Conservation (phyloP, 2,888 invertebrate genomes). For the Corbicula japonica region DNA sequence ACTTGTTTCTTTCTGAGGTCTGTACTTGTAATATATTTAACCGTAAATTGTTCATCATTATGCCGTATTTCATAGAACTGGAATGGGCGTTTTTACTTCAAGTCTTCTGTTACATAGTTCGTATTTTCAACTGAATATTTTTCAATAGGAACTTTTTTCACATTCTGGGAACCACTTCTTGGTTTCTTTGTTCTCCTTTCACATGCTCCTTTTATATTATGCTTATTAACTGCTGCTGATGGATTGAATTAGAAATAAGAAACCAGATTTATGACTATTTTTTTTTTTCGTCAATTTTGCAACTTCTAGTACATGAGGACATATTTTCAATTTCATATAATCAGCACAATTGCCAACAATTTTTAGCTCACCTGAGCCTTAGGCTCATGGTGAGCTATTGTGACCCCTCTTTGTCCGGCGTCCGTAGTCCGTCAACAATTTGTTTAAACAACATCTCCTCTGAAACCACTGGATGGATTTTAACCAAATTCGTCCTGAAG, state of each 20-base stretch:
- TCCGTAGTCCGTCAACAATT: too few relatives aligned
- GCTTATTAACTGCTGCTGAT: slow-evolving; percentile 30
- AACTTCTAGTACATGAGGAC: slow-evolving; percentile 32
- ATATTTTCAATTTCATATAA: slow-evolving; percentile 15
- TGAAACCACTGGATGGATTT: too few relatives aligned
- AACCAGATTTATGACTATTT: slow-evolving; percentile 30
- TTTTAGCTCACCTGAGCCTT: too few relatives aligned
- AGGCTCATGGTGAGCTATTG: too few relatives aligned
- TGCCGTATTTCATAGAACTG: slow-evolving; percentile 38
- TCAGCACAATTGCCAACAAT: slow-evolving; percentile 36
- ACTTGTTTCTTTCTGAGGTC: slow-evolving; percentile 21
- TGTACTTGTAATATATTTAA: slow-evolving; percentile 21
- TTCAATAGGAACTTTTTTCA: slow-evolving; percentile 28
- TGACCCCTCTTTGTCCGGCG: too few relatives aligned
- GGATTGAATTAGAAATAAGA: slow-evolving; percentile 26
- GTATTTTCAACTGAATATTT: slow-evolving; percentile 8
- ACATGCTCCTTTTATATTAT: slow-evolving; percentile 29
- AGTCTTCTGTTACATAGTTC: slow-evolving; percentile 22
- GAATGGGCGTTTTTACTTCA: slow-evolving; percentile 28
- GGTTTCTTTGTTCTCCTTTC: slow-evolving; percentile 30
- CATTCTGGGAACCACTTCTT: slow-evolving; percentile 25
- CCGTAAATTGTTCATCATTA: slow-evolving; percentile 20
- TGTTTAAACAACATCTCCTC: too few relatives aligned
- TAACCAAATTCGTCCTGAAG: too few relatives aligned
- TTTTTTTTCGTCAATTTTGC: too few relatives aligned